Evolutionary conservation across 2,888 invertebrate genomes (phyloP).

Genomic region (Coelopa pilipes): DNA sequence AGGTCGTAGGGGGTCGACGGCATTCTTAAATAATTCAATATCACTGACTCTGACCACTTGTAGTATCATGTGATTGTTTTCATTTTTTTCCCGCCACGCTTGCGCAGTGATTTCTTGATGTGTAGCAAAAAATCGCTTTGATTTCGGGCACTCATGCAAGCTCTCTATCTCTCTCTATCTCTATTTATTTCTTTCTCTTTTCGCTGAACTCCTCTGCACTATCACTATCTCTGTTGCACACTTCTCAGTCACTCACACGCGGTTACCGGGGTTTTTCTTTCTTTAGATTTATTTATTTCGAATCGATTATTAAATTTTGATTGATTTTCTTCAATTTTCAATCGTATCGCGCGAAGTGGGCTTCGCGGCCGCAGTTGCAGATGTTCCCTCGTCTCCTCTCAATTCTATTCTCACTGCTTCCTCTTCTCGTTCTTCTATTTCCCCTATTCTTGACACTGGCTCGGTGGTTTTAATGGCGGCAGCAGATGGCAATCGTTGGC

Average conservation of each 20-base stretch:
- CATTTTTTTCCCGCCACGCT: conserved; percentile 67
- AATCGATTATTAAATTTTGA: conserved; percentile 7
- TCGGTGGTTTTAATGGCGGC: conserved; percentile 17
- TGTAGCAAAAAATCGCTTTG: conserved; percentile 62
- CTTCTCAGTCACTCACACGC: not conserved
- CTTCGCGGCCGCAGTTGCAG: not conserved
- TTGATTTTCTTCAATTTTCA: conserved; percentile 25
- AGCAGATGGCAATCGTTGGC: conserved; percentile 16
- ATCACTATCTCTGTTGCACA: conserved; percentile 2
- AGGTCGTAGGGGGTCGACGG: conserved; percentile 91
- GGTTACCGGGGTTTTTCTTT: not conserved
- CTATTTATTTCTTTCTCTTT: conserved; percentile 5
- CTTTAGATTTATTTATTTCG: not conserved
- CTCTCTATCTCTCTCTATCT: conserved; percentile 3
- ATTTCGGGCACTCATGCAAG: conserved; percentile 64
- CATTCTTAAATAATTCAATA: conserved; percentile 73
- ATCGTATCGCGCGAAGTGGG: not conserved
- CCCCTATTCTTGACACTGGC: conserved; percentile 6
- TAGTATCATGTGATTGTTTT: conserved; percentile 68
- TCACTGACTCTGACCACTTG: conserved; percentile 68
- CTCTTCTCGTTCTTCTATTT: not conserved
- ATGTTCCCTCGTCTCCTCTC: not conserved
- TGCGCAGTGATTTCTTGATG: conserved; percentile 64
- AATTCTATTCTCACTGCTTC: not conserved
- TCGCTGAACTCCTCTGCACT: not conserved